Percentiles rank a stretch among this genome's conserved stretches.
phyloP scores from a whole-genome alignment of 2,797 vertebrate species.

The Lacerta viridis region DNA sequence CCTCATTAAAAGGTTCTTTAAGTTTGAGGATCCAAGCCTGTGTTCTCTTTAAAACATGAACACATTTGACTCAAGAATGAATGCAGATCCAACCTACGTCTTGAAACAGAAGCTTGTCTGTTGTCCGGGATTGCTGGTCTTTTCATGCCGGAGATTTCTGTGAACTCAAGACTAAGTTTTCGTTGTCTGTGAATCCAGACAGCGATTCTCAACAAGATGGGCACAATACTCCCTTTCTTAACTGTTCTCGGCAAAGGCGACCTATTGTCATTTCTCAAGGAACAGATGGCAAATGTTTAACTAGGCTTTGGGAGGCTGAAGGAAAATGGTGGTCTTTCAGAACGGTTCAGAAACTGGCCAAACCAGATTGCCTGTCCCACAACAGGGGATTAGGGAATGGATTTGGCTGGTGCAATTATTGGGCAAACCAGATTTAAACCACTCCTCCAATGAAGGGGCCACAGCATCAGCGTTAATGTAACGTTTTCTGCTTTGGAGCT shows the following conservation, averaged over 20 bases:
- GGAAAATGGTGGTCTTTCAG: conserved; percentile 24
- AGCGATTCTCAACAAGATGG: not conserved
- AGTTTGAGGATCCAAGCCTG: not conserved
- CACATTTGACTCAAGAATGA: not conserved
- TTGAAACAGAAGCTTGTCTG: conserved; percentile 6
- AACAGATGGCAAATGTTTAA: conserved; percentile 44
- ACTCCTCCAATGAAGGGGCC: not conserved
- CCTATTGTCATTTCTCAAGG: conserved; percentile 20
- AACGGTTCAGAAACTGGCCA: conserved; percentile 12
- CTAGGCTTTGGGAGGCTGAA: not conserved
- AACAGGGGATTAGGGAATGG: not conserved
- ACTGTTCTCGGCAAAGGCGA: conserved; percentile 8
- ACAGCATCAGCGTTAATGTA: not conserved
- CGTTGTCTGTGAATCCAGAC: not conserved
- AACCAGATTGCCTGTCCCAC: not conserved
- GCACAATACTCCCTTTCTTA: conserved; percentile 28
- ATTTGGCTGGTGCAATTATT: not conserved
- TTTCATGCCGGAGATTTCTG: not conserved
- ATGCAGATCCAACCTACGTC: not conserved
- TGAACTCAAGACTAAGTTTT: conserved; percentile 8
- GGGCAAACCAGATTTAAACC: not conserved
- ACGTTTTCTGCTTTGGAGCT: not conserved
- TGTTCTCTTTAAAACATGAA: too few species aligned
- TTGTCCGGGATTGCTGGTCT: not conserved
- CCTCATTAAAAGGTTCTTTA: too few species aligned